Evolutionary conservation across 2,888 invertebrate genomes (phyloP).

Genomic region (Hypena proboscidalis): DNA sequence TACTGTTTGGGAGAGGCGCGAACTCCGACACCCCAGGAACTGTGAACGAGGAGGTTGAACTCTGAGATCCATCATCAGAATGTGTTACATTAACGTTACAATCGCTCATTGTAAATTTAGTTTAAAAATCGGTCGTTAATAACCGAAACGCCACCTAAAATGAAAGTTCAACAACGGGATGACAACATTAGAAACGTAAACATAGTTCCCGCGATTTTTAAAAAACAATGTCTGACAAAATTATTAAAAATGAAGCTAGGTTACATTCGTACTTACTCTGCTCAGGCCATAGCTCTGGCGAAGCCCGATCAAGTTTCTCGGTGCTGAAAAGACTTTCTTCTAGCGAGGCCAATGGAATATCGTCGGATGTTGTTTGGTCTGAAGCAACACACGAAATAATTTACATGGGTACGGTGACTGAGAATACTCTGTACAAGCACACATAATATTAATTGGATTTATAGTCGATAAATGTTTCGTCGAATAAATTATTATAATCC

Average conservation of each 20-base stretch:
- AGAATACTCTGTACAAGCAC: too few relatives aligned
- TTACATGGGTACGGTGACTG: too few relatives aligned
- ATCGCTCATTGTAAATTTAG: constrained; percentile 65
- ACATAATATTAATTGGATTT: too few relatives aligned
- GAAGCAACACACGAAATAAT: constrained; percentile 43
- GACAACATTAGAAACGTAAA: constrained; percentile 69
- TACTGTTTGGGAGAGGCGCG: constrained; percentile 86
- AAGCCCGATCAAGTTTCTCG: constrained; percentile 97
- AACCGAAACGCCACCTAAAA: constrained; percentile 66
- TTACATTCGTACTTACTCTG: constrained; percentile 88
- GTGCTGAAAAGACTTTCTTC: constrained; percentile 93
- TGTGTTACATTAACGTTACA: constrained; percentile 54
- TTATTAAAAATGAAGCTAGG: background rate
- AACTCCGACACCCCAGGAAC: constrained; percentile 97
- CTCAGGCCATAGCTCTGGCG: constrained; percentile 98
- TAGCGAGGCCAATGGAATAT: constrained; percentile 80
- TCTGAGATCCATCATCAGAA: constrained; percentile 58
- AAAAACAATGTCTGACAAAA: constrained; percentile 43
- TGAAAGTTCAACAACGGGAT: constrained; percentile 56
- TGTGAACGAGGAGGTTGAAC: constrained; percentile 77
- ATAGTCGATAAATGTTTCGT: too few relatives aligned
- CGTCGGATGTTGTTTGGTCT: constrained; percentile 75
- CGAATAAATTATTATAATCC: too few relatives aligned
- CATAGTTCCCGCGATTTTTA: constrained; percentile 74
- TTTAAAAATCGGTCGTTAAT: constrained; percentile 72